Conservation (phyloP, 2,888 invertebrate genomes). For the Campoplex capitator region DNA sequence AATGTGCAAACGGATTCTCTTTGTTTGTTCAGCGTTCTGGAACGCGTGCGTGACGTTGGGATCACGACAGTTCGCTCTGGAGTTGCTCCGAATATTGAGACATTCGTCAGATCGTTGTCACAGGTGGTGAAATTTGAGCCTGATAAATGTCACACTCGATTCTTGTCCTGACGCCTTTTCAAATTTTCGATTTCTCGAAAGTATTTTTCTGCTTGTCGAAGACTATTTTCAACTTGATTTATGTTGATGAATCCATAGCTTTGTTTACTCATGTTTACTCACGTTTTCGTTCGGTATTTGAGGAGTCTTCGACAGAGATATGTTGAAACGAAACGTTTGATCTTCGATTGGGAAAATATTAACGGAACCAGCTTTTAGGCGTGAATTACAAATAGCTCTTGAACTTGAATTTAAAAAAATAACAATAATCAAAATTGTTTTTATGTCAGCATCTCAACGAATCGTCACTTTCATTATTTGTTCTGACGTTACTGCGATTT, state of each 20-base stretch:
- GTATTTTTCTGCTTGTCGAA: not conserved
- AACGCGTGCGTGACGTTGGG: conserved; percentile 46
- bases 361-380: no score
- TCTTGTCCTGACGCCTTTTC: not conserved
- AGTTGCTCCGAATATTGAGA: not conserved
- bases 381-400: no score
- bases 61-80: conserved; percentile 24
- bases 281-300: no score
- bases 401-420: no score
- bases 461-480: no score
- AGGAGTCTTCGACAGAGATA: not conserved
- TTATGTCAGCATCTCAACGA: not conserved
- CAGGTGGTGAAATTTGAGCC: conserved; percentile 55
- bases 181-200: not conserved
- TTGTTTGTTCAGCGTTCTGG: conserved; percentile 48
- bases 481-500: no score
- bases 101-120: conserved; percentile 24
- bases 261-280: not conserved
- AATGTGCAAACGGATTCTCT: not conserved
- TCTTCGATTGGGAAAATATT: not conserved
- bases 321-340: no score
- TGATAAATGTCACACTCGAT: not conserved
- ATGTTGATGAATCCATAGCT: not conserved
- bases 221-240: not conserved
- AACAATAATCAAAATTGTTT: not conserved